Percentiles rank a stretch among this genome's conserved stretches.
These are phyloP conservation scores for Hypselothyrea guttata DNA, from an alignment of 2,888 invertebrate genomes.

Conservation along the genomic window DNA sequence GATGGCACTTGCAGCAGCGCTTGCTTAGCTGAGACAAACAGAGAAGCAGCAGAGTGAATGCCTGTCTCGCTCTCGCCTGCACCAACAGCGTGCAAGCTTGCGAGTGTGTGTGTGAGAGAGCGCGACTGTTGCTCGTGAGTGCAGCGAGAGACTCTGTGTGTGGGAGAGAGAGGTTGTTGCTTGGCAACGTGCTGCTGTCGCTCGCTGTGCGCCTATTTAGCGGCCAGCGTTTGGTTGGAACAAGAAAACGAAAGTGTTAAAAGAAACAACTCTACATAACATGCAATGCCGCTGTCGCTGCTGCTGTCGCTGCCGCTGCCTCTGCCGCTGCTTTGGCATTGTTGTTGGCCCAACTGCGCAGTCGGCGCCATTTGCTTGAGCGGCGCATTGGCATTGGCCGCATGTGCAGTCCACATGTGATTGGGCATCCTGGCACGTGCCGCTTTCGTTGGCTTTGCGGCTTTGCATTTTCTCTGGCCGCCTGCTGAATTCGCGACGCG, in stretches of 20 bases:
- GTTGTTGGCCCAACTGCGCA: no score
- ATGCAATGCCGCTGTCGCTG: not conserved
- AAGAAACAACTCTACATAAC: constrained; percentile 40
- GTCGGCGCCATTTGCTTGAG: no score
- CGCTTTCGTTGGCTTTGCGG: constrained; percentile 2
- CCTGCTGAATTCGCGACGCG: constrained; percentile 81
- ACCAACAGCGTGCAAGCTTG: not conserved
- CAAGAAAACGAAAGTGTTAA: constrained; percentile 83
- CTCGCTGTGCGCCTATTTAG: constrained; percentile 80
- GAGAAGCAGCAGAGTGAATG: no score
- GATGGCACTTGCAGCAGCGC: no score
- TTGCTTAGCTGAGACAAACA: no score
- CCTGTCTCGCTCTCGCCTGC: no score
- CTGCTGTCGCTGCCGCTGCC: no score
- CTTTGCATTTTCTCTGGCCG: constrained; percentile 51
- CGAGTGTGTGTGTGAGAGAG: constrained; percentile 10
- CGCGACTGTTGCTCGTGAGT: not conserved
- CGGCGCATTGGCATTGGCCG: constrained; percentile 47
- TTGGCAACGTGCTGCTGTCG: constrained; percentile 42
- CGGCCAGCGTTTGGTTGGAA: constrained; percentile 82
- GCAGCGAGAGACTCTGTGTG: not conserved
- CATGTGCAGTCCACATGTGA: constrained; percentile 65
- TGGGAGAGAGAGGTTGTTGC: constrained; percentile 29
- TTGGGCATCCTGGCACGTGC: constrained; percentile 50
- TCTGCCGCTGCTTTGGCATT: not conserved